Evolutionary conservation across 2,888 invertebrate species (phyloP).

Genomic region (Pristionchus arcanus): DNA sequence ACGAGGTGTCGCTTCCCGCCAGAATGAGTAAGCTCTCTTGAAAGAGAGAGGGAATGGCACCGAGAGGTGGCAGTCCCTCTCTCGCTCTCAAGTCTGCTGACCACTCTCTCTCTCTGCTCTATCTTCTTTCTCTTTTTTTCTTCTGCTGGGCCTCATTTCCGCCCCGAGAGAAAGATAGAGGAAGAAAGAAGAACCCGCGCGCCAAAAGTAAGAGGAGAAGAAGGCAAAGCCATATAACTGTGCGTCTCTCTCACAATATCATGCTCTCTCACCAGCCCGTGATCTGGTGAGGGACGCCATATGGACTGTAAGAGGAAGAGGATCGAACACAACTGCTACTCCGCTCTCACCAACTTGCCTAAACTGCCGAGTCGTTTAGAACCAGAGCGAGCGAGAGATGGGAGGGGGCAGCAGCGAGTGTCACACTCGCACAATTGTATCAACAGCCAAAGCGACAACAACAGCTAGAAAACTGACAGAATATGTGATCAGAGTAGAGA

Average conservation of each 20-base stretch:
- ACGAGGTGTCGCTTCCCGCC: neutral
- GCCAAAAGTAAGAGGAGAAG: slow-evolving; percentile 18
- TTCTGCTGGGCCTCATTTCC: neutral
- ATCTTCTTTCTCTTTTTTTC: slow-evolving; percentile 32
- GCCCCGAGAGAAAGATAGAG: neutral
- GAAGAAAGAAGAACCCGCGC: slow-evolving; percentile 13
- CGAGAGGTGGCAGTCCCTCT: neutral
- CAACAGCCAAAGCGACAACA: neutral
- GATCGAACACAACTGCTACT: neutral
- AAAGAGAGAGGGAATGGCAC: neutral
- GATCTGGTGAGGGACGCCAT: neutral
- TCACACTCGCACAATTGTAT: neutral
- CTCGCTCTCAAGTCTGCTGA: slow-evolving; percentile 11
- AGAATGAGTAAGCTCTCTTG: neutral
- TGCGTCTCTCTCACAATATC: neutral
- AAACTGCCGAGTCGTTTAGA: neutral
- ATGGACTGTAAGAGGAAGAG: neutral
- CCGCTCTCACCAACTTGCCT: neutral
- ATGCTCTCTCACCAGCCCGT: neutral
- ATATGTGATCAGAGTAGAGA: neutral
- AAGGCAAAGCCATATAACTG: neutral
- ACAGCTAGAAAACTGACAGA: neutral
- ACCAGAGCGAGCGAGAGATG: neutral
- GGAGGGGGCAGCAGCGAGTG: neutral
- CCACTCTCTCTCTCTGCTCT: slow-evolving; percentile 39